Conservation (phyloP, 2,888 invertebrate genomes). For the Cryptus armator region DNA sequence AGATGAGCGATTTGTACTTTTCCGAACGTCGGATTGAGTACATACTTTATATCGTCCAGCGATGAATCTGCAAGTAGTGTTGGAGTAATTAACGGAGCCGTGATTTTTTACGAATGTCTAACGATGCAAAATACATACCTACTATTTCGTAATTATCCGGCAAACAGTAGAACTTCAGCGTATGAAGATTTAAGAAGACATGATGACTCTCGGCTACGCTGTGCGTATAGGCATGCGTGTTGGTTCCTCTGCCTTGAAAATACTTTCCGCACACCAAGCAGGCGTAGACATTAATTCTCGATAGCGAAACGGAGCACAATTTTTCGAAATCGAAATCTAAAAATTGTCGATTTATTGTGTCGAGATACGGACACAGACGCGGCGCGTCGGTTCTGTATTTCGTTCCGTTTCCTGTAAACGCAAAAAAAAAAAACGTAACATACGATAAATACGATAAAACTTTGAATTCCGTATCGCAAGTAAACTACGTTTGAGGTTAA, state of each 20-base stretch:
- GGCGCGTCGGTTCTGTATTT: conserved; percentile 72
- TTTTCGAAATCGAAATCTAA: conserved; percentile 99
- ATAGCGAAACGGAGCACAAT: conserved; percentile 98
- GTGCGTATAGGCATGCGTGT: conserved; percentile 99
- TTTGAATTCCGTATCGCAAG: background rate
- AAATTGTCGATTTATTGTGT: conserved; percentile 98
- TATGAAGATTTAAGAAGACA: conserved; percentile 98
- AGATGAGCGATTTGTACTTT: conserved; percentile 92
- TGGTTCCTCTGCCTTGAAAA: conserved; percentile 98
- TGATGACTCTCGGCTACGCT: conserved; percentile 99
- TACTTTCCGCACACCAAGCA: conserved; percentile 99
- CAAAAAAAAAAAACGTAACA: background rate
- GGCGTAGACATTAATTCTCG: conserved; percentile 99
- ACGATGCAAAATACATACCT: conserved; percentile 87
- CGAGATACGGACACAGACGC: conserved; percentile 97
- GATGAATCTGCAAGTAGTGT: conserved; percentile 91
- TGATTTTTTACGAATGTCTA: background rate
- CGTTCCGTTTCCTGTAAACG: conserved; percentile 56
- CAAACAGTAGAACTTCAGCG: conserved; percentile 98
- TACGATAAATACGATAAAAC: background rate
- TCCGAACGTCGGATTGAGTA: conserved; percentile 98
- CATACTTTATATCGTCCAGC: conserved; percentile 99
- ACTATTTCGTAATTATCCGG: conserved; percentile 99
- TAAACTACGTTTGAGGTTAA: conserved; percentile 34
- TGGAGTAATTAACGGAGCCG: background rate